A percentile compares a stretch with the other conserved stretches of the same genome.
Evolutionary conservation across 2,797 vertebrate species (phyloP).

Genomic region (Coreius guichenoti): DNA sequence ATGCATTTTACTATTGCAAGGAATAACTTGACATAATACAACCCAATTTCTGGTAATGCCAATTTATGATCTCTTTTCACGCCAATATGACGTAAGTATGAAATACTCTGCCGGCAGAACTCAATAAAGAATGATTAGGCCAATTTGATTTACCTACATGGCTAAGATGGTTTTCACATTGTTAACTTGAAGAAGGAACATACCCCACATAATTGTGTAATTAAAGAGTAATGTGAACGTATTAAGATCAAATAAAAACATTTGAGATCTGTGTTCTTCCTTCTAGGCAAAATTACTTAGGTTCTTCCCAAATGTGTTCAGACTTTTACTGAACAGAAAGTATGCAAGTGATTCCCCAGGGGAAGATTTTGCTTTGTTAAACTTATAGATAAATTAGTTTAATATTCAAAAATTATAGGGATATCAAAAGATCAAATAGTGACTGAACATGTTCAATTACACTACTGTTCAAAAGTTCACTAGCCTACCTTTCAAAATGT

Average conservation of each 20-base stretch:
- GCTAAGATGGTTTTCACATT: conserved; percentile 10
- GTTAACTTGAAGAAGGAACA: conserved; percentile 10
- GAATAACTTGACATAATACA: neutral
- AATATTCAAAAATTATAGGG: neutral
- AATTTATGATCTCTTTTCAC: neutral
- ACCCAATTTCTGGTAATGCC: conserved; percentile 10
- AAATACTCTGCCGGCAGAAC: conserved; percentile 5
- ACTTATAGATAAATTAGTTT: neutral
- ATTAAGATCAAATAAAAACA: conserved; percentile 22
- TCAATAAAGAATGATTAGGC: conserved; percentile 34
- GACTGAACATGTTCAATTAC: neutral
- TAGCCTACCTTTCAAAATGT: neutral
- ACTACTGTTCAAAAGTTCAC: neutral
- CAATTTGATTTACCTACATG: conserved; percentile 27
- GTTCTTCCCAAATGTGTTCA: neutral
- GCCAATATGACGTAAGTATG: conserved; percentile 22
- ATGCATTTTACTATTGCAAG: neutral
- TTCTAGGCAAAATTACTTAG: neutral
- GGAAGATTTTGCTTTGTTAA: neutral
- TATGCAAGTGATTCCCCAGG: neutral
- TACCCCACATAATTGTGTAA: neutral
- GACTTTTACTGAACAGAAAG: neutral
- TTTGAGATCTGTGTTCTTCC: conserved; percentile 6
- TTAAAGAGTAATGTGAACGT: neutral
- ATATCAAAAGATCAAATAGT: neutral